Percentiles rank a stretch among this genome's conserved stretches.
Evolutionary conservation across 2,797 vertebrate species (phyloP).

Genomic region (Enteromius thamalakanensis): DNA sequence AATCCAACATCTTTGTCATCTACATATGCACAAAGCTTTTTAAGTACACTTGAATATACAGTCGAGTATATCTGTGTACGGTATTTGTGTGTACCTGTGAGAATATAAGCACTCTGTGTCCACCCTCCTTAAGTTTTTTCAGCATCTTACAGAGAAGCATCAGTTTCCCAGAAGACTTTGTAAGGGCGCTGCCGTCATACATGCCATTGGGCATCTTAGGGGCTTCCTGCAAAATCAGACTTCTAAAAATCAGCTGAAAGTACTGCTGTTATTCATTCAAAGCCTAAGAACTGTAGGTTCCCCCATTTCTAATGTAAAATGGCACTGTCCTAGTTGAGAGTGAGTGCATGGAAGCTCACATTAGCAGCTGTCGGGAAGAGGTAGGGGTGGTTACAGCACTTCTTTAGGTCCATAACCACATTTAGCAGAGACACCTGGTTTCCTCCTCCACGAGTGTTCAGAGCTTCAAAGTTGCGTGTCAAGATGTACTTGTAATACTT

Average conservation of each 20-base stretch:
- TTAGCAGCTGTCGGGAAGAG: conserved; percentile 95
- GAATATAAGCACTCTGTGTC: conserved; percentile 96
- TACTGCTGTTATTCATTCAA: background rate
- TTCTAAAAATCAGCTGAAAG: conserved; percentile 22
- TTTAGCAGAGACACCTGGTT: conserved; percentile 98
- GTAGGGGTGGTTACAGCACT: conserved; percentile 98
- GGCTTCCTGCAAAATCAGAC: conserved; percentile 83
- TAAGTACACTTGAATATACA: background rate
- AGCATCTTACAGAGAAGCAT: conserved; percentile 95
- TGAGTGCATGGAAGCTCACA: conserved; percentile 70
- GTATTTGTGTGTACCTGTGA: conserved; percentile 77
- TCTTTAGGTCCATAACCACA: conserved; percentile 99
- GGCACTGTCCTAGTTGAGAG: background rate
- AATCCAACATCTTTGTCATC: conserved; percentile 99
- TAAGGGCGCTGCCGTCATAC: conserved; percentile 94
- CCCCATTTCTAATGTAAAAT: background rate
- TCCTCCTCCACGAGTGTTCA: conserved; percentile 95
- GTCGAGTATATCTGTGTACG: background rate
- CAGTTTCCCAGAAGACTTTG: conserved; percentile 93
- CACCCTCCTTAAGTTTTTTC: conserved; percentile 93
- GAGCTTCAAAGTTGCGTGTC: conserved; percentile 96
- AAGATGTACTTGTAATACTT: conserved; percentile 99
- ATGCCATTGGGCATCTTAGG: conserved; percentile 99
- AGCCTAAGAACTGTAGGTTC: background rate
- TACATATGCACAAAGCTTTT: conserved; percentile 51